Percentiles rank a stretch among this genome's conserved stretches.
These are phyloP conservation scores for Leptodactylus fuscus DNA, from an alignment of 2,113 vertebrate genomes.

Conservation along the genomic window DNA sequence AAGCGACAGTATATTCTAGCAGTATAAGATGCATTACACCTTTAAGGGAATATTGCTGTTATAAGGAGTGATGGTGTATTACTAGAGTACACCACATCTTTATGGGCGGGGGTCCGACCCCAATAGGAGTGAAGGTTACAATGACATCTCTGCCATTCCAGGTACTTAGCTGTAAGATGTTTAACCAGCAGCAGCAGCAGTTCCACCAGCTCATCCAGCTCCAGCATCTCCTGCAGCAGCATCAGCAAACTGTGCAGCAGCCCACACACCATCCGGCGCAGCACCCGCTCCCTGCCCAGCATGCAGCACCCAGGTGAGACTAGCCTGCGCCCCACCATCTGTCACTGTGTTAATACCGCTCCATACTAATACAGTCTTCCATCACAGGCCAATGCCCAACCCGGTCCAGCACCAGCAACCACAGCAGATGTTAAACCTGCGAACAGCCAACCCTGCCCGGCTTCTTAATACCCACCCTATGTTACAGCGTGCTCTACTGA, in stretches of 20 bases:
- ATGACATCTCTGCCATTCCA: not conserved
- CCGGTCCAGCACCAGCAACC: conserved; percentile 69
- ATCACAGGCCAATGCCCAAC: conserved; percentile 72
- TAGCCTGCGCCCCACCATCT: not conserved
- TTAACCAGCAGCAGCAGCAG: conserved; percentile 88
- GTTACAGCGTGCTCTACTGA: conserved; percentile 90
- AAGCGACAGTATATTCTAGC: too few species aligned
- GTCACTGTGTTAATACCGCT: conserved; percentile 61
- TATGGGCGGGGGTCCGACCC: not conserved
- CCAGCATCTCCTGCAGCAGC: conserved; percentile 86
- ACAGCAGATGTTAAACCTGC: conserved; percentile 87
- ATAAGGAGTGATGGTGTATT: too few species aligned
- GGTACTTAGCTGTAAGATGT: conserved; percentile 74
- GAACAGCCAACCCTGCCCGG: conserved; percentile 80
- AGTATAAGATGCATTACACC: too few species aligned
- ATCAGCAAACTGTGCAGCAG: conserved; percentile 82
- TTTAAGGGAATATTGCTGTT: too few species aligned
- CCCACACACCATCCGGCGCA: conserved; percentile 70
- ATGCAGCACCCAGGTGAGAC: conserved; percentile 67
- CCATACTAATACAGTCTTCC: conserved; percentile 9
- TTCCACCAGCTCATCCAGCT: conserved; percentile 72
- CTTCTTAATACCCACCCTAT: conserved; percentile 88
- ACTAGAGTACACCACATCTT: too few species aligned
- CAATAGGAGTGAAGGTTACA: not conserved
- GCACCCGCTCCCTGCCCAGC: conserved; percentile 83